Base-by-base conservation (phyloP, 2,113 vertebrate species). In the Aegotheles bennettii region DNA sequence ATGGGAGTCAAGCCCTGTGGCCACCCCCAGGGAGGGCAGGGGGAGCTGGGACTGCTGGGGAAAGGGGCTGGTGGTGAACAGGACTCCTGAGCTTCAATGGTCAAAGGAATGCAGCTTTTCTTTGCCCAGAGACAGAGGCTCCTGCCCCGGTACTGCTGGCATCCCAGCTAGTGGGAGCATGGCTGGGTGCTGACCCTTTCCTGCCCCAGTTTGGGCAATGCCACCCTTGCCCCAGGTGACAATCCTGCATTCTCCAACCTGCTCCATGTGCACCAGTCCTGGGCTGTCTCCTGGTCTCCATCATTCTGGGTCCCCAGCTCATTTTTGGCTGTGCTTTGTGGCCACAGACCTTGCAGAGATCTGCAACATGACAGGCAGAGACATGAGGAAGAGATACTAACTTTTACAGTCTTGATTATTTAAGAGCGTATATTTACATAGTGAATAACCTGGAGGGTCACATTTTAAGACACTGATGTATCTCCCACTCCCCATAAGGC, bases 41-140 rank as follows among this genome's bases (percentile, higher is more conserved):
- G 43, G 24, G 31, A 67, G 31, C 40, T 17, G 13, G 60, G 16
- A 15, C 40, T 75, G 48, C 36, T 59, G 51, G 23, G 35, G 47
- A 79, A n/a, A 20, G 23, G 43, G 17, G 7, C 33, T 68, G 68
- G 35, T 4, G 0, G 9, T 13, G 11, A 89, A 9, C 1, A 1
- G 51, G 26, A 29, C 26, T 56, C 76, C 33, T 2, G 7, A 0
- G 51, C 38, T 70, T 23, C 45, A 7, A 0, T 1, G 13, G 40
- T 23, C 24, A 21, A 47, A 47, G 18, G 16, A 24, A 61, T 26
- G 14, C 3, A 6, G 65, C 60, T 92, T 81, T 75, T 36, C 42
- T 48, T 78, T 63, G 35, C 60, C 36, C 25, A 7, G 65, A 35
- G 75, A 1, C 2, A 1, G 47, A n/a, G 8, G 20, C 8, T 36